Conservation (phyloP, 2,113 vertebrate genomes). For the Erythrocebus patas region DNA sequence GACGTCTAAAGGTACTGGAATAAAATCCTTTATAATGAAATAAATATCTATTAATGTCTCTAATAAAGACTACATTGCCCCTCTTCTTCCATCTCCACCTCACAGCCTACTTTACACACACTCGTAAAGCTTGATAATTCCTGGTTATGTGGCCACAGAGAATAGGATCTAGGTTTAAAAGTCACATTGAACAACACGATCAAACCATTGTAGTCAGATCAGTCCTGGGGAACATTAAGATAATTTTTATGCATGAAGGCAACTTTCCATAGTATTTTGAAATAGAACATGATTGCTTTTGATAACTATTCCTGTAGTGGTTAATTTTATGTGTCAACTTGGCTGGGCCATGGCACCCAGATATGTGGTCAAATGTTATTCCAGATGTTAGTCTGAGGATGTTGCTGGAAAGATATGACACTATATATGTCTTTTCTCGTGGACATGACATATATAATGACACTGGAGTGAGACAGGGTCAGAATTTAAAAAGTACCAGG, state of each 20-base stretch:
- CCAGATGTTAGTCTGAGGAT: neutral
- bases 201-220: neutral
- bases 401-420: neutral
- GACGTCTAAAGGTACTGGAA: neutral
- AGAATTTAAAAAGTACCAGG: neutral
- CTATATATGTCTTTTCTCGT: too few species aligned
- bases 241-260: neutral
- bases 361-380: neutral
- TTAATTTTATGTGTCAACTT: neutral
- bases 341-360: neutral
- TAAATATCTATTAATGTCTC: neutral
- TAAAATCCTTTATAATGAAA: neutral
- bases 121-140: neutral
- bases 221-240: neutral
- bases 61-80: neutral
- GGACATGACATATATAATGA: neutral
- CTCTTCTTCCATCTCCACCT: neutral
- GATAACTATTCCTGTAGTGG: neutral
- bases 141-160: neutral
- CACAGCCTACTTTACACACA: neutral
- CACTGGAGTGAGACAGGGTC: neutral
- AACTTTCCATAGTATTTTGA: neutral
- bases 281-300: neutral
- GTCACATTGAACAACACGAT: neutral
- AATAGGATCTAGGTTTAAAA: neutral